A percentile compares a stretch with the other conserved stretches of the same genome.
Conservation (phyloP, 2,888 invertebrate species). For the Cheilosia grossa region DNA sequence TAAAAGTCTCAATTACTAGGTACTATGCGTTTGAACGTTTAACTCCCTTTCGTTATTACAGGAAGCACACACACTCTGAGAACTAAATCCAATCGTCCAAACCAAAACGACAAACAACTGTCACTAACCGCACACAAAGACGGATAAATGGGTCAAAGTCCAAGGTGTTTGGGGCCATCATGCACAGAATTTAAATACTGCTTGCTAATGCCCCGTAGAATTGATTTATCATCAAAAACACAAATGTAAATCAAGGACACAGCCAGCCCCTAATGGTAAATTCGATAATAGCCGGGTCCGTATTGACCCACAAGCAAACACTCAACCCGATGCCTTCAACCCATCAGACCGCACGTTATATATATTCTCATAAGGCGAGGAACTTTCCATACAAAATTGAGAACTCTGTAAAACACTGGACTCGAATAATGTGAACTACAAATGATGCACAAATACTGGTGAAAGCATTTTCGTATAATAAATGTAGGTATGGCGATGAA, state of each 20-base stretch:
- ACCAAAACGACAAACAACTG: too few relatives aligned
- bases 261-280: constrained; percentile 17
- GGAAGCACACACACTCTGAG: too few relatives aligned
- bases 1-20: too few relatives aligned
- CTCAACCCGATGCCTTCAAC: background rate
- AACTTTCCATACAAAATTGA: background rate
- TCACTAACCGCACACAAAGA: background rate
- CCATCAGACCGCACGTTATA: constrained; percentile 1
- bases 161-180: constrained; percentile 34
- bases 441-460: constrained; percentile 24
- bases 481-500: background rate
- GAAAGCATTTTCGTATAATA: constrained; percentile 39
- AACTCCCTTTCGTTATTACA: too few relatives aligned
- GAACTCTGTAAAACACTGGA: constrained; percentile 8
- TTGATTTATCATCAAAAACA: constrained; percentile 61
- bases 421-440: constrained; percentile 4
- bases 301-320: constrained; percentile 38
- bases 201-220: constrained; percentile 28
- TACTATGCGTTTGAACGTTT: too few relatives aligned
- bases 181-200: constrained; percentile 31
- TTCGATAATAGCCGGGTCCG: constrained; percentile 27
- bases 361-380: constrained; percentile 22
- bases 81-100: too few relatives aligned
- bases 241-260: constrained; percentile 68
- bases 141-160: constrained; percentile 30